Conservation (phyloP, 2,113 vertebrate species). For the Anhinga rufa region DNA sequence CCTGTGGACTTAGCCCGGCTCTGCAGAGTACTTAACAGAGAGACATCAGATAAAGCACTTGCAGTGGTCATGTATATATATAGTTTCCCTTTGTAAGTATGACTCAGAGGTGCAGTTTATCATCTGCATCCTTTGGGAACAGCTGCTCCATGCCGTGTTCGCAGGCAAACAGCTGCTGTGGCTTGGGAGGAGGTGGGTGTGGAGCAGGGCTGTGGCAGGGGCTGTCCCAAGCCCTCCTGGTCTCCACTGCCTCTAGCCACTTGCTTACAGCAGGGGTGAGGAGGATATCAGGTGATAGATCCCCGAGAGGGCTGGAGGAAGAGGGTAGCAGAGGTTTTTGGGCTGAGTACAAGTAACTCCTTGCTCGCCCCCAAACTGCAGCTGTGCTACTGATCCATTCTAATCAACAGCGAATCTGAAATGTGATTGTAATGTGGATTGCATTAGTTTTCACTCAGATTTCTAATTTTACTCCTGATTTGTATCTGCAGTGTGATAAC, state of each 20-base stretch:
- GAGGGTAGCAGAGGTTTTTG: background rate
- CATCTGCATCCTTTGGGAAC: background rate
- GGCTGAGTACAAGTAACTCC: background rate
- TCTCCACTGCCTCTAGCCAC: background rate
- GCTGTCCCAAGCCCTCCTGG: fast-evolving
- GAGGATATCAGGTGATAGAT: background rate
- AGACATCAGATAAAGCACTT: background rate
- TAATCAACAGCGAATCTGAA: background rate
- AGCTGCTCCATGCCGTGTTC: background rate
- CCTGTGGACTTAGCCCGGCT: background rate
- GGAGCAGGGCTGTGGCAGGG: background rate
- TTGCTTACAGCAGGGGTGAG: background rate
- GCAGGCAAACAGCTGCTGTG: background rate
- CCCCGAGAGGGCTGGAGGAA: background rate
- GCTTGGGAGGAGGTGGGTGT: background rate
- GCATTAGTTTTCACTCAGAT: background rate
- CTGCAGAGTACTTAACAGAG: background rate
- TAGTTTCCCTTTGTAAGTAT: background rate
- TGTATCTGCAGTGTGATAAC: background rate
- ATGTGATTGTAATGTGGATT: background rate
- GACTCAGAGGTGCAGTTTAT: background rate
- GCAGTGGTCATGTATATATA: fast-evolving
- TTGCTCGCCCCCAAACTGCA: background rate
- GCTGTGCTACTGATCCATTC: background rate
- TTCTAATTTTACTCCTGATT: background rate